Conservation (phyloP, 2,113 vertebrate species). For the Atrichornis clamosus region DNA sequence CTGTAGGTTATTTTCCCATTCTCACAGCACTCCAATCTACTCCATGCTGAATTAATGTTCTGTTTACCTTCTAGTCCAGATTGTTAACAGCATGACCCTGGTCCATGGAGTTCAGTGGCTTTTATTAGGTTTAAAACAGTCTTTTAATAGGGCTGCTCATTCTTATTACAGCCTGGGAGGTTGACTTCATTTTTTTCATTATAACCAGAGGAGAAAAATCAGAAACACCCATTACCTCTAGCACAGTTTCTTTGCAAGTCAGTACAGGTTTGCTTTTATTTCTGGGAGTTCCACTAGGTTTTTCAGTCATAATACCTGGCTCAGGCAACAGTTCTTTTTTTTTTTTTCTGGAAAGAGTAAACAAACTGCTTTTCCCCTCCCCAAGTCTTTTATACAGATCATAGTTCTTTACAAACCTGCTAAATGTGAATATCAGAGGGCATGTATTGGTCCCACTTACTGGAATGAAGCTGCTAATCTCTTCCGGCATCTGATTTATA, state of each 20-base stretch:
- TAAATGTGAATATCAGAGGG: background rate
- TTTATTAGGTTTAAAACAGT: background rate
- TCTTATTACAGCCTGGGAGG: background rate
- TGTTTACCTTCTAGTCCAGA: background rate
- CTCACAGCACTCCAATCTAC: background rate
- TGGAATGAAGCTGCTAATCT: conserved; percentile 53
- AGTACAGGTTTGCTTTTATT: conserved; percentile 14
- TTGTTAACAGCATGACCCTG: background rate
- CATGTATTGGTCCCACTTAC: background rate
- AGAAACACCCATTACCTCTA: background rate
- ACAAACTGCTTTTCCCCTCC: background rate
- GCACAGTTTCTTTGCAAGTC: background rate
- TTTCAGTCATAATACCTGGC: background rate
- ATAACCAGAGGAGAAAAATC: background rate
- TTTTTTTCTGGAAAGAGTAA: background rate
- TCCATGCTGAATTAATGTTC: background rate
- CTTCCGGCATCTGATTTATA: conserved; percentile 48
- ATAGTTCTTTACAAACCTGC: background rate
- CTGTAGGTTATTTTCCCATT: background rate
- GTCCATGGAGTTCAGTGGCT: background rate
- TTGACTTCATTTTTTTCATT: background rate
- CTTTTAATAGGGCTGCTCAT: background rate
- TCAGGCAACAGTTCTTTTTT: background rate
- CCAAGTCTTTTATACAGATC: background rate
- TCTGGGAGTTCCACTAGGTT: conserved; percentile 34